Conservation (phyloP, 2,113 vertebrate species). For the Globicephala melas region DNA sequence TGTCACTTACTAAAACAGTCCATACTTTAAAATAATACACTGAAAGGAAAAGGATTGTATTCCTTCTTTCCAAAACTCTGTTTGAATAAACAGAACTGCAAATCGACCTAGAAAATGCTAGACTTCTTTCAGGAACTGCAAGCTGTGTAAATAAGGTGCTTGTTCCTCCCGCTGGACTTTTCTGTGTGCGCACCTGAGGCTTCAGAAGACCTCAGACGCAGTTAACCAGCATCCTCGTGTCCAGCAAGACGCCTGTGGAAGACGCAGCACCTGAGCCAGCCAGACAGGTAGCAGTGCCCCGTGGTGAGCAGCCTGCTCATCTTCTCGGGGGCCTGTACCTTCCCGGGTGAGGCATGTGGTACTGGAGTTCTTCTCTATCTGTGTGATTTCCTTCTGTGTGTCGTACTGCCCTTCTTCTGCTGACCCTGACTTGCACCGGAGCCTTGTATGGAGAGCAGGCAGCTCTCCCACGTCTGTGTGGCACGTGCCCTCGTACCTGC, state of each 20-base stretch:
- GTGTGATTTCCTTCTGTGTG: slow-evolving; percentile 5
- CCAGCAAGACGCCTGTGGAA: slow-evolving; percentile 46
- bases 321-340: not conserved
- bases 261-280: slow-evolving; percentile 1
- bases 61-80: not conserved
- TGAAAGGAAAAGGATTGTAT: not conserved
- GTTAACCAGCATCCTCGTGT: not conserved
- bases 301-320: not conserved
- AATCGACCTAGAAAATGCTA: slow-evolving; percentile 44
- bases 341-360: not conserved
- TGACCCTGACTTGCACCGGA: rapidly evolving
- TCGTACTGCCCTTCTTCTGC: not conserved
- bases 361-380: not conserved
- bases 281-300: slow-evolving; percentile 58
- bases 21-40: not conserved
- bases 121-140: slow-evolving; percentile 31
- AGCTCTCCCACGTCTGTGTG: not conserved
- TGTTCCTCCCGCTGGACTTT: slow-evolving; percentile 16
- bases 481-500: not conserved
- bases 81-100: slow-evolving; percentile 5
- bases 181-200: slow-evolving; percentile 45
- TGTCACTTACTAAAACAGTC: not conserved
- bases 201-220: slow-evolving; percentile 50
- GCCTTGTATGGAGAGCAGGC: not conserved
- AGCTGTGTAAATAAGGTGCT: not conserved